phyloP scores from a whole-genome alignment of 37 sponge, comb jelly and placozoan species.

The Diacarnus erythraeanus region DNA sequence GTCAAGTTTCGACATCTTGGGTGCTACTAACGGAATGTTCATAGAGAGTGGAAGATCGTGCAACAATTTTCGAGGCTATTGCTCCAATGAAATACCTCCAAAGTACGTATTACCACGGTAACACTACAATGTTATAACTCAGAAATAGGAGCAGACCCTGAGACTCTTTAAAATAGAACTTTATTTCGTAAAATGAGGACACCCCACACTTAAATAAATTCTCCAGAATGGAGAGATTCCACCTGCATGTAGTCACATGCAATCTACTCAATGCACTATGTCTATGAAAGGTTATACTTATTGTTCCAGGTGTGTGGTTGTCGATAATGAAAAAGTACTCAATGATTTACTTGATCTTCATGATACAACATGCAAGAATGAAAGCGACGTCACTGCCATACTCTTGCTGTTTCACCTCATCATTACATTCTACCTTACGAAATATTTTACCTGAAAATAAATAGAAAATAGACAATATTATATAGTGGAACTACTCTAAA shows the following conservation, averaged over 20 bases:
- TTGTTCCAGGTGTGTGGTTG: conserved; percentile 42
- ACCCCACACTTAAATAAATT: no score
- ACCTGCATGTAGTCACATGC: background rate
- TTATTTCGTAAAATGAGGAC: no score
- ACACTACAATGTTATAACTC: no score
- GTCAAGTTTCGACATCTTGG: conserved; percentile 23
- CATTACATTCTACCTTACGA: conserved; percentile 71
- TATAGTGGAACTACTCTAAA: no score
- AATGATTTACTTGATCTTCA: conserved; percentile 67
- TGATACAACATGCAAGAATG: conserved; percentile 82
- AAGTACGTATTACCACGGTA: no score
- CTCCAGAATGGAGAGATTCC: no score
- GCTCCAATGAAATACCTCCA: conserved; percentile 38
- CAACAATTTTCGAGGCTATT: conserved; percentile 83
- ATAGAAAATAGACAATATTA: background rate
- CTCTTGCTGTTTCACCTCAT: conserved; percentile 46
- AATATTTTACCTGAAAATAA: conserved; percentile 48
- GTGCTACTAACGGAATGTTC: background rate
- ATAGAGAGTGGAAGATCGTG: conserved; percentile 74
- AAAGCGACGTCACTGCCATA: conserved; percentile 83
- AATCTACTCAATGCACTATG: no score
- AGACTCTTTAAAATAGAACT: no score
- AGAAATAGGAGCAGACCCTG: no score
- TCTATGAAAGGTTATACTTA: no score
- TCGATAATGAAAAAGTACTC: conserved; percentile 55